Percentiles rank a stretch among this genome's conserved stretches.
These are phyloP conservation scores for Lasius fuliginosus DNA, from an alignment of 2,888 invertebrate species.

Conservation along the genomic window DNA sequence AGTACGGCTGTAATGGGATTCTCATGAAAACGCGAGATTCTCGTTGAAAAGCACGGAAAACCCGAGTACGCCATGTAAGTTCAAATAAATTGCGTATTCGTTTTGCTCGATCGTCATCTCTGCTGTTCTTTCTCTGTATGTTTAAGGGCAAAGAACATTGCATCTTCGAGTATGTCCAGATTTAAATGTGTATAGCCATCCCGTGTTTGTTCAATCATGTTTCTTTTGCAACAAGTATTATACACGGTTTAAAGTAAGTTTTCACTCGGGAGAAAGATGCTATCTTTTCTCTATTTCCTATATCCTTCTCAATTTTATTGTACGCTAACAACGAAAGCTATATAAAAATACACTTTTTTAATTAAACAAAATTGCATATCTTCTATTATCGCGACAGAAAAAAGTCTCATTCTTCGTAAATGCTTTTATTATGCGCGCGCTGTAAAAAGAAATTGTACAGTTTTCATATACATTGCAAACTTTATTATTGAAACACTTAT, in stretches of 20 bases:
- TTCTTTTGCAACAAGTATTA: neutral
- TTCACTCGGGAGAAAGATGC: neutral
- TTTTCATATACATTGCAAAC: neutral
- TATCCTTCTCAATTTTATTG: neutral
- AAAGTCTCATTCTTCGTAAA: neutral
- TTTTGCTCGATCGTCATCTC: conserved; percentile 41
- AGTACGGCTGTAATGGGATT: conserved; percentile 72
- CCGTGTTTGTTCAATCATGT: neutral
- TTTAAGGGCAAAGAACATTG: neutral
- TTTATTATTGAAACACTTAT: neutral
- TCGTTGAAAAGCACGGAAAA: conserved; percentile 57
- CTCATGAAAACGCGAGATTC: conserved; percentile 56
- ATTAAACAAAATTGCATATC: neutral
- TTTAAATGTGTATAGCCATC: neutral
- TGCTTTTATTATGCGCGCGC: neutral
- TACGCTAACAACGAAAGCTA: neutral
- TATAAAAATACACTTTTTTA: neutral
- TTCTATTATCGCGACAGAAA: neutral
- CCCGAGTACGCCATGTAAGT: conserved; percentile 36
- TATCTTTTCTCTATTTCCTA: neutral
- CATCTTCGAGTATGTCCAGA: neutral
- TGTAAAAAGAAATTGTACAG: neutral
- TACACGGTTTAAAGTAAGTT: neutral
- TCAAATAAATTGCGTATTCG: conserved; percentile 63
- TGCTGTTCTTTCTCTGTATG: neutral